Evolutionary conservation across 23 tunicate genomes (phyloP).

Genomic region (Phallusia fumigata): DNA sequence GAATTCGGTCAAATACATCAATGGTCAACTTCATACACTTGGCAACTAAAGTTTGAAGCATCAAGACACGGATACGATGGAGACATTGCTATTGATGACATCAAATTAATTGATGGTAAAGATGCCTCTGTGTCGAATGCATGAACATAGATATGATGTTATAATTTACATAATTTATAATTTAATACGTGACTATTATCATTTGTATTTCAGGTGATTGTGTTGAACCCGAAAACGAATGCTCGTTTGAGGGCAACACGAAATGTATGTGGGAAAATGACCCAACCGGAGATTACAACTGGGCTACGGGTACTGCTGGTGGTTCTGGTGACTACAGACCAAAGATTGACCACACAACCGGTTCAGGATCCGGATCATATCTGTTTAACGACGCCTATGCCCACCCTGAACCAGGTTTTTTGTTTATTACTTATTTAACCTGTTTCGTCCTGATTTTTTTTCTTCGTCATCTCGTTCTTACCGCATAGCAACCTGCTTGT

Average conservation of each 20-base stretch:
- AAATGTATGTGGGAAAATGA: slow-evolving; percentile 68
- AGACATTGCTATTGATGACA: slow-evolving; percentile 92
- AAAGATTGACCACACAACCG: slow-evolving; percentile 65
- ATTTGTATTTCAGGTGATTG: slow-evolving; percentile 57
- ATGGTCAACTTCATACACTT: slow-evolving; percentile 77
- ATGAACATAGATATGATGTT: too few species aligned
- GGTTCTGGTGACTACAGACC: slow-evolving; percentile 74
- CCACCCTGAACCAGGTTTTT: slow-evolving; percentile 61
- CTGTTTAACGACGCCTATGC: slow-evolving; percentile 74
- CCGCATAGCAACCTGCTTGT: too few species aligned
- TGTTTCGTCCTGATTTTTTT: too few species aligned
- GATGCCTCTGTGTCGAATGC: not conserved
- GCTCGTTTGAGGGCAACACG: slow-evolving; percentile 63
- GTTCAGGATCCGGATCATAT: slow-evolving; percentile 64
- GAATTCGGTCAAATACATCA: slow-evolving; percentile 45
- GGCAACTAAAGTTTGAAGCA: slow-evolving; percentile 81
- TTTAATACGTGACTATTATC: too few species aligned
- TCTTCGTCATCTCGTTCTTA: too few species aligned
- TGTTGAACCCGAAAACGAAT: slow-evolving; percentile 57
- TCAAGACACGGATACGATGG: slow-evolving; percentile 85
- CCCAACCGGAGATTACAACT: slow-evolving; percentile 59
- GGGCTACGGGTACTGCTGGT: slow-evolving; percentile 32
- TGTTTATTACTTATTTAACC: too few species aligned
- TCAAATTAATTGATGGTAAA: slow-evolving; percentile 44
- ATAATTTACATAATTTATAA: too few species aligned